Conservation (phyloP, 2,797 vertebrate genomes). For the Parotocinclus haroldoi region DNA sequence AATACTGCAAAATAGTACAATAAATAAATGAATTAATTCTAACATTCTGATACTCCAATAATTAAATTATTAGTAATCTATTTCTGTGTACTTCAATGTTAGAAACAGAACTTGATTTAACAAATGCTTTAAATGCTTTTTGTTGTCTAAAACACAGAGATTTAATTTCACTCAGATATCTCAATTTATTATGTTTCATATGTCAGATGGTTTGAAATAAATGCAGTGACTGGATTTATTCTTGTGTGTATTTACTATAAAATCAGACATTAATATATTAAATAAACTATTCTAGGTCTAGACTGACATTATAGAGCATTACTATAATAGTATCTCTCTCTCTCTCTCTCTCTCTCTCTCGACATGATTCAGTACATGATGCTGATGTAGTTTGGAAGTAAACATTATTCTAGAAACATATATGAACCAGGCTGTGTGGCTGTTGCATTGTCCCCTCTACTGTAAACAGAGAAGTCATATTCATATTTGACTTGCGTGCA, state of each 20-base stretch:
- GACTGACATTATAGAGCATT: conserved; percentile 15
- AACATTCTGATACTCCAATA: no score
- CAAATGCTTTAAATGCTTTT: no score
- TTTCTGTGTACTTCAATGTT: no score
- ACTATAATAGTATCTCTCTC: conserved; percentile 11
- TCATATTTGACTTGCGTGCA: conserved; percentile 78
- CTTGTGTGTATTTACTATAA: conserved; percentile 2
- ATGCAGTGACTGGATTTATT: conserved; percentile 8
- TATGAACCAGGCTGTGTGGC: conserved; percentile 75
- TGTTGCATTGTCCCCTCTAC: conserved; percentile 64
- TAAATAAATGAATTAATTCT: no score
- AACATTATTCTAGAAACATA: conserved; percentile 59
- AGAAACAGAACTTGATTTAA: no score
- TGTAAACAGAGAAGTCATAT: conserved; percentile 73
- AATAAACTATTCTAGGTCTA: conserved; percentile 16
- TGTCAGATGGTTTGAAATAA: conserved; percentile 9
- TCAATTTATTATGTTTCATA: no score
- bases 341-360: conserved; percentile 8
- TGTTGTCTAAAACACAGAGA: no score
- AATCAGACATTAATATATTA: conserved; percentile 21
- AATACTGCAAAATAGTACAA: no score
- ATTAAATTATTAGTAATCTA: no score
- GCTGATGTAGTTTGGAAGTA: conserved; percentile 28
- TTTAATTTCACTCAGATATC: no score
- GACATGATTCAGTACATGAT: no score